Evolutionary conservation across 2,797 vertebrate genomes (phyloP).

Genomic region (Pygocentrus nattereri): DNA sequence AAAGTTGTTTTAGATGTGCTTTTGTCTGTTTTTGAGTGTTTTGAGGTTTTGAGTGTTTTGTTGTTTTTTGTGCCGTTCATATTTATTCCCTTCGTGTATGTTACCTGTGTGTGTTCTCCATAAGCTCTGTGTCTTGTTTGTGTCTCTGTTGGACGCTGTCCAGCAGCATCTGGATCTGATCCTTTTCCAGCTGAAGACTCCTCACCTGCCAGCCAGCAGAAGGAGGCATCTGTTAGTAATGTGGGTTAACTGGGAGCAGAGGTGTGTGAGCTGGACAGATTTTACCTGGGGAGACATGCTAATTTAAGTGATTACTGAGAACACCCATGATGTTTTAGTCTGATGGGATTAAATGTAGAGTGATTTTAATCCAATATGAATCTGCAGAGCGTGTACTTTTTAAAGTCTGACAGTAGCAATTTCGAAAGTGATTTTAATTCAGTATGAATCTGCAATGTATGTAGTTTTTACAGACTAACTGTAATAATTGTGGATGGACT

Average conservation of each 20-base stretch:
- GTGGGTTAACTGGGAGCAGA: neutral
- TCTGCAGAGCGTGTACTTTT: neutral
- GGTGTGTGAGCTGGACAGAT: neutral
- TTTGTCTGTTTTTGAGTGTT: neutral
- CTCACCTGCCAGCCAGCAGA: conserved; percentile 75
- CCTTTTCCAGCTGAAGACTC: conserved; percentile 83
- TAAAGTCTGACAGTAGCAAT: no score
- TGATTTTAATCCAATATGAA: neutral
- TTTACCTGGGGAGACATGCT: no score
- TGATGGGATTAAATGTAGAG: no score
- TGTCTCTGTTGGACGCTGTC: conserved; percentile 84
- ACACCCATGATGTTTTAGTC: no score
- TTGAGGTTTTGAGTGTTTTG: no score
- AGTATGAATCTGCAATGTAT: no score
- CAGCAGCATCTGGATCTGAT: conserved; percentile 81
- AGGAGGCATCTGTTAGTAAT: neutral
- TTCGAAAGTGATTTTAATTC: no score
- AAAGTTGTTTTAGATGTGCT: no score
- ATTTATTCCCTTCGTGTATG: neutral
- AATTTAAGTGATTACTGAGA: no score
- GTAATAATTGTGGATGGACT: neutral
- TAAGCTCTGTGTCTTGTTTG: conserved; percentile 84
- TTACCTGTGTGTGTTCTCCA: conserved; percentile 76
- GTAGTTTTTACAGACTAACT: no score
- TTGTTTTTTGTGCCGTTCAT: neutral